Conservation (phyloP, 2,888 invertebrate species). For the Muscina levida region DNA sequence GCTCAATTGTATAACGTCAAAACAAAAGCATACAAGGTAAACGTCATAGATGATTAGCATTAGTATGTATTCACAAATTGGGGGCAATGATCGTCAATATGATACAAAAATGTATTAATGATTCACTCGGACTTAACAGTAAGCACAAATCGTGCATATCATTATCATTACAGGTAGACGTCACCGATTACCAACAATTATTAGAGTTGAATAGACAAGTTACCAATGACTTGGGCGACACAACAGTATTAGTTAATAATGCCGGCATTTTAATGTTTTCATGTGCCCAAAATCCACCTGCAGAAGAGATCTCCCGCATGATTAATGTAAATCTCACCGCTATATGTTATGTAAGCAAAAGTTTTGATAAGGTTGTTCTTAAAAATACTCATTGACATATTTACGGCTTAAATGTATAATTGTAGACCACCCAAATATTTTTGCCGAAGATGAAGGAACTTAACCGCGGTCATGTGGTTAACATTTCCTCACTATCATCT, state of each 20-base stretch:
- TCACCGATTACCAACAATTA: constrained; percentile 70
- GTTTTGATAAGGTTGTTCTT: too few relatives aligned
- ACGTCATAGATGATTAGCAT: background rate
- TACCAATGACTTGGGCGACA: constrained; percentile 73
- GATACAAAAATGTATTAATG: background rate
- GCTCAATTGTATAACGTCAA: constrained; percentile 54
- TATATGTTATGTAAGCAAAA: constrained; percentile 77
- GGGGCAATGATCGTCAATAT: background rate
- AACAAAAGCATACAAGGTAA: constrained; percentile 50
- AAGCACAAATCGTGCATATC: too few relatives aligned
- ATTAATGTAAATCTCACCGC: constrained; percentile 79
- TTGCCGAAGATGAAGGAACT: constrained; percentile 77
- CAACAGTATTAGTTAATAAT: constrained; percentile 80
- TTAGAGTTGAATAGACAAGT: constrained; percentile 69
- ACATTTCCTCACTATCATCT: constrained; percentile 66
- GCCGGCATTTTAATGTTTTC: constrained; percentile 76
- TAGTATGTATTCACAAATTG: background rate
- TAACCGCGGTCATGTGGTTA: constrained; percentile 77
- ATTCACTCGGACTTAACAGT: too few relatives aligned
- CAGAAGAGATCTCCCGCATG: constrained; percentile 75
- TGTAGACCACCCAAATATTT: constrained; percentile 68
- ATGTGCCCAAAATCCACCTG: constrained; percentile 67
- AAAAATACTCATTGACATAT: too few relatives aligned
- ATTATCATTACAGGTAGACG: constrained; percentile 70
- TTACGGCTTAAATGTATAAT: background rate